Base-by-base conservation (phyloP, 2,113 vertebrate genomes). In the Myiagra hebetior region DNA sequence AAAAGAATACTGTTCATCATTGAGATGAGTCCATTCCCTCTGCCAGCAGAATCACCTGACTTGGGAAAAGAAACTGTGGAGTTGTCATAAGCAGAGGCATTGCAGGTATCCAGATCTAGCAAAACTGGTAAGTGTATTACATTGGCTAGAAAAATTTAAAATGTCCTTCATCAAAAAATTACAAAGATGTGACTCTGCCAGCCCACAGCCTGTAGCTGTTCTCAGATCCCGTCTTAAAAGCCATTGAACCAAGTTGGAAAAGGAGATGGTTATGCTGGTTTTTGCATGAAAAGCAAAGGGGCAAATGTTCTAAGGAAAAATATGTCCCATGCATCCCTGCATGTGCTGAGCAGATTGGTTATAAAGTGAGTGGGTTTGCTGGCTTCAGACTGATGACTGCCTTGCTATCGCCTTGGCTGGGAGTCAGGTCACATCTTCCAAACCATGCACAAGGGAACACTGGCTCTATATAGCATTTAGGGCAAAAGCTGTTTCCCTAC, bases 371-470 rank as follows among this genome's bases (percentile, higher is more conserved):
- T 11, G 18, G 24, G 13, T 60, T n/a, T 75, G 2, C 5, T 85
- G 4, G 20, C 23, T 87, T 77, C 52, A 89, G 30, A 27, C 28
- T 37, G 21, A 28, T 52, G 35, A 18, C 9, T 90, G n/a, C 8
- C 33, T 17, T 73, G 24, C 7, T 63, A 3, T n/a, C 73, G 15
- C 37, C n/a, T 73, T 2, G 0, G 19, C 24, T 79, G 22, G 10
- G 11, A 50, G 4, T 1, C 8, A 7, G 3, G 18, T n/a, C 47
- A 44, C 17, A 53, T 18, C 14, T 15, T 62, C 55, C 53, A 60
- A 84, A 69, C 33, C 10, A 37, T 0, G 1, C 41, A 24, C 0
- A 0, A 18, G 20, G 10, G 11, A 78, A 1, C 1, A 0, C 15
- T 64, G 28, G 8, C 3, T 79, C 35, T 60, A 9, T 17, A 15